Conservation (phyloP, 2,797 vertebrate genomes). For the Alectoris magna region DNA sequence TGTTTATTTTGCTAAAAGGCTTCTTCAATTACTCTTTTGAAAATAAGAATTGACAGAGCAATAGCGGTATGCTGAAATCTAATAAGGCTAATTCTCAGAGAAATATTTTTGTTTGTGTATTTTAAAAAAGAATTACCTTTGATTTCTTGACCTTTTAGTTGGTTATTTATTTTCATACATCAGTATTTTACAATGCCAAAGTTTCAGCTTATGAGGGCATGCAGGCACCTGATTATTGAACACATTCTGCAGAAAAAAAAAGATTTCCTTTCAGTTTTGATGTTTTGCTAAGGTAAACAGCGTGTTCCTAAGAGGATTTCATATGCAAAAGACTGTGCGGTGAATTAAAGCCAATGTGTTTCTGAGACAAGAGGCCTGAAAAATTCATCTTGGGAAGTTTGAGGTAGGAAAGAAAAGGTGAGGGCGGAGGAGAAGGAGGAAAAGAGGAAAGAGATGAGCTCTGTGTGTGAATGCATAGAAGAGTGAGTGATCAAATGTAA, state of each 20-base stretch:
- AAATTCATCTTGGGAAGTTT: neutral
- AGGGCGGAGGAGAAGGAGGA: neutral
- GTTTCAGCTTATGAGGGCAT: neutral
- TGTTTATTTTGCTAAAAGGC: conserved; percentile 53
- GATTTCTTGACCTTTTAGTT: conserved; percentile 37
- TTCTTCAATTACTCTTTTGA: conserved; percentile 65
- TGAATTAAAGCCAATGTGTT: neutral
- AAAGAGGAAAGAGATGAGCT: neutral
- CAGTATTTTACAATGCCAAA: neutral
- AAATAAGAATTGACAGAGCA: conserved; percentile 44
- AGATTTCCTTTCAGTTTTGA: neutral
- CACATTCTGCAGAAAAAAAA: neutral
- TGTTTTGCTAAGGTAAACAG: neutral
- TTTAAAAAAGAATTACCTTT: neutral
- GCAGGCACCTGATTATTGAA: neutral
- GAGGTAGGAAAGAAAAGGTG: neutral
- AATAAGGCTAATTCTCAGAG: conserved; percentile 20
- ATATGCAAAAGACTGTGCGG: neutral
- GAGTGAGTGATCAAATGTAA: neutral
- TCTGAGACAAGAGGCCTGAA: neutral
- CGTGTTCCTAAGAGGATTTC: neutral
- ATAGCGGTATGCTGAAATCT: conserved; percentile 50
- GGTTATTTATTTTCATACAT: neutral
- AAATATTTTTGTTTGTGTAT: neutral
- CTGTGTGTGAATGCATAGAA: neutral